phyloP scores from a whole-genome alignment of 2,797 vertebrate species.

The Huso huso region DNA sequence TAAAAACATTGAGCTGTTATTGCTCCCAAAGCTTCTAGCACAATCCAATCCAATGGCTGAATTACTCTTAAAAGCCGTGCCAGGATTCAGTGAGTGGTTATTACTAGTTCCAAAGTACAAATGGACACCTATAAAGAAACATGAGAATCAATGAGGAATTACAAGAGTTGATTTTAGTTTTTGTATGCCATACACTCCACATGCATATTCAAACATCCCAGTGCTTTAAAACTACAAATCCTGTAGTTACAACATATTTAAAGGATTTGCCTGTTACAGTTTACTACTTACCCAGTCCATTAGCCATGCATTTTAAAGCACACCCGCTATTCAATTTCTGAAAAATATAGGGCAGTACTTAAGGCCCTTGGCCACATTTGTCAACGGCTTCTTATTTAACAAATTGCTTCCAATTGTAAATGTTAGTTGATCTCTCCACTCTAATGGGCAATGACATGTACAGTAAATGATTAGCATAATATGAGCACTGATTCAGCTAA shows the following conservation, averaged over 20 bases:
- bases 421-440: constrained; percentile 34
- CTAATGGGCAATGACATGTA: constrained; percentile 37
- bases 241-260: background rate
- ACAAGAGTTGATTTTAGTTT: constrained; percentile 26
- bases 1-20: constrained; percentile 21
- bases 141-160: constrained; percentile 51
- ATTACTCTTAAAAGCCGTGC: constrained; percentile 31
- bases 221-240: constrained; percentile 4
- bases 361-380: constrained; percentile 26
- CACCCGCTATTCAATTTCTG: constrained; percentile 21
- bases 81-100: constrained; percentile 37
- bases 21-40: constrained; percentile 11
- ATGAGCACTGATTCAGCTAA: constrained; percentile 43
- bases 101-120: constrained; percentile 34
- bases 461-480: constrained; percentile 41
- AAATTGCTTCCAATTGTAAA: constrained; percentile 33
- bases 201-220: background rate
- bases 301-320: constrained; percentile 26
- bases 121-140: constrained; percentile 32
- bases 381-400: constrained; percentile 42
- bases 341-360: constrained; percentile 1
- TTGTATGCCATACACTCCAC: constrained; percentile 1
- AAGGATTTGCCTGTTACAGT: background rate
- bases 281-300: constrained; percentile 24
- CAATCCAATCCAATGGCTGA: constrained; percentile 25